These are phyloP conservation scores for Drosophila nigricruria DNA, from an alignment of 2,888 invertebrate genomes.

Conservation along the genomic window DNA sequence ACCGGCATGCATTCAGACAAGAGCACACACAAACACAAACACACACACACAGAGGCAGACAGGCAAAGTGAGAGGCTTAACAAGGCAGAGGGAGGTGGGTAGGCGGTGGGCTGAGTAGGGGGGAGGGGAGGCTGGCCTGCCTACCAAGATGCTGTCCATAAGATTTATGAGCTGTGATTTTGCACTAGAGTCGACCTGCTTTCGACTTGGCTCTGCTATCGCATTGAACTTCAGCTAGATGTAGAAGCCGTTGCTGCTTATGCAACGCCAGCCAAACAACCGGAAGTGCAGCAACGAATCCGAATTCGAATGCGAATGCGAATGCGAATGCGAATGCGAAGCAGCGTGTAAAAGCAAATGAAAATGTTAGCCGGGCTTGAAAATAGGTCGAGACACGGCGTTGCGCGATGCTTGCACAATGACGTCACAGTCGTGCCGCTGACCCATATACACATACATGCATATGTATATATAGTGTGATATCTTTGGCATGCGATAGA, in stretches of 20 bases:
- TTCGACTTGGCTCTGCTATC: conserved; percentile 56
- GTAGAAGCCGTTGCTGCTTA: conserved; percentile 41
- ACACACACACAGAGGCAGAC: conserved; percentile 13
- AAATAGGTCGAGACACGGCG: conserved; percentile 68
- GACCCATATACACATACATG: conserved; percentile 63
- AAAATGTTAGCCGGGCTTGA: conserved; percentile 35
- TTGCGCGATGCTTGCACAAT: conserved; percentile 55
- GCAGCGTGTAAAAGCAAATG: conserved; percentile 14
- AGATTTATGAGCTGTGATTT: conserved; percentile 59
- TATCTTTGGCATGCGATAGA: neutral
- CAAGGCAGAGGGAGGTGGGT: neutral
- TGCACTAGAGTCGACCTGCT: conserved; percentile 41
- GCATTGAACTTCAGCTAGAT: conserved; percentile 67
- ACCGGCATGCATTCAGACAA: conserved; percentile 58
- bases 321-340: conserved; percentile 26
- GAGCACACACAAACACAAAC: conserved; percentile 18
- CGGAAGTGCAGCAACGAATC: conserved; percentile 39
- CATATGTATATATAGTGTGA: conserved; percentile 4
- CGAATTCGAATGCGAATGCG: conserved; percentile 7
- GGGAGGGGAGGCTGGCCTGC: neutral
- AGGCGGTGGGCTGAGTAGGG: neutral
- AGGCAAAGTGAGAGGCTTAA: conserved; percentile 11
- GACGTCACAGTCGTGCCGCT: conserved; percentile 73
- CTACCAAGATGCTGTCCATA: conserved; percentile 30
- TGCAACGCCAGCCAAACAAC: conserved; percentile 51